Evolutionary conservation across 92 coral and sea anemone genomes (phyloP), one percentile per base, ranked within the genome.

Genomic region (Actinernus sp.): DNA sequence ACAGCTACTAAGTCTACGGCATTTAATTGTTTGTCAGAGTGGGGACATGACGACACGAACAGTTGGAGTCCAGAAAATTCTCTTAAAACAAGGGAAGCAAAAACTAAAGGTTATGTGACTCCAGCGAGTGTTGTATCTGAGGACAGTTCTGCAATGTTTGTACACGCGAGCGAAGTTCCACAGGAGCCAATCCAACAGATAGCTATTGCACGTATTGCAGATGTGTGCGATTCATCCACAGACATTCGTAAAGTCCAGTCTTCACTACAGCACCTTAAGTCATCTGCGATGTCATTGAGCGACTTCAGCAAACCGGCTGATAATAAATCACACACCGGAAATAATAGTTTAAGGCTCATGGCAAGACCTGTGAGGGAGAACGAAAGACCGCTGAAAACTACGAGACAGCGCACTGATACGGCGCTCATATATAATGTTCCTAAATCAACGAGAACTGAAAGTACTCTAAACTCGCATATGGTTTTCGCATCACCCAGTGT

Each of bases 1-100:
- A 55, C 88, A 20, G 20, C 78, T 11, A 67, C 74, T 24, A 85
- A 41, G 44, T 57, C 77, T 21, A 34, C 84, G 17, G 56, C 38
- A 22, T n/a, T n/a, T n/a, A n/a, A n/a, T n/a, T n/a, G n/a, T 69
- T 69, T n/a, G n/a, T n/a, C n/a, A n/a, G n/a, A n/a, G n/a, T n/a
- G n/a, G n/a, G n/a, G n/a, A n/a, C n/a, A n/a, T n/a, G n/a, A n/a
- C n/a, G n/a, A n/a, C n/a, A n/a, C n/a, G n/a, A 26, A 37, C 17
- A 31, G 16, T 14, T 58, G 41, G 9, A 52, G 53, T 0, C 36
- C 31, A 18, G 78, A 70, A 18, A 45, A 6, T 21, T 46, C 32
- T 9, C 23, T 43, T 26, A 57, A 26, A 41, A 38, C 10, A 17
- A 40, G 66, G n/a, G 65, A 40, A 30, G 8, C 49, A 26, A 55